These are phyloP conservation scores for Standfussiana lucernea DNA, from an alignment of 2,888 invertebrate genomes.

Conservation along the genomic window DNA sequence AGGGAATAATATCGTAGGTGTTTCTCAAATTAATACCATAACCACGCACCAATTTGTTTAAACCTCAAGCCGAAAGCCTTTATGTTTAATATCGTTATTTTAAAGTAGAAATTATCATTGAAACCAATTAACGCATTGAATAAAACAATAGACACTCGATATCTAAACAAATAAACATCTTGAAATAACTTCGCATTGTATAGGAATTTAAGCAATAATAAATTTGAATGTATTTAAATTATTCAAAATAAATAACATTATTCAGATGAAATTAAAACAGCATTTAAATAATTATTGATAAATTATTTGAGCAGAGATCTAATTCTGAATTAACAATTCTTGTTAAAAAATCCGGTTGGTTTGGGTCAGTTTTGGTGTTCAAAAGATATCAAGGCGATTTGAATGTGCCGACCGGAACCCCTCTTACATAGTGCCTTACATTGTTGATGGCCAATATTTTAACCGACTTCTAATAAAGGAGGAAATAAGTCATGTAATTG, in stretches of 20 bases:
- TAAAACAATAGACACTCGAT: slow-evolving; percentile 44
- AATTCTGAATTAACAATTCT: neutral
- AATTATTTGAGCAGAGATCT: neutral
- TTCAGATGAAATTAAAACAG: slow-evolving; percentile 16
- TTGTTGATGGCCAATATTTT: too few relatives aligned
- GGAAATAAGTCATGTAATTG: neutral
- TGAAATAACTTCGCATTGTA: slow-evolving; percentile 52
- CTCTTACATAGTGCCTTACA: too few relatives aligned
- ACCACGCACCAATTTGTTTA: neutral
- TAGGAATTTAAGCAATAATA: slow-evolving; percentile 17
- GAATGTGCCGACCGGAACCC: neutral
- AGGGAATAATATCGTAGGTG: neutral
- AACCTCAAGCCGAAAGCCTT: neutral
- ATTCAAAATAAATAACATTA: slow-evolving; percentile 36
- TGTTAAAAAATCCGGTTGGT: neutral
- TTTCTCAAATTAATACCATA: slow-evolving; percentile 1
- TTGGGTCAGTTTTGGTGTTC: neutral
- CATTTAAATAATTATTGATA: neutral
- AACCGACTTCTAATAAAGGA: neutral
- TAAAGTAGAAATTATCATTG: slow-evolving; percentile 18
- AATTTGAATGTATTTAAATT: slow-evolving; percentile 24
- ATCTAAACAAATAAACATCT: slow-evolving; percentile 48
- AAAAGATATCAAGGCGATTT: neutral
- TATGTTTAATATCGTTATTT: slow-evolving; percentile 1
- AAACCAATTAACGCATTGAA: slow-evolving; percentile 42